A percentile compares a stretch with the other conserved stretches of the same genome.
Evolutionary conservation across 1,140 invertebrate genomes (phyloP).

Genomic region (Copidosoma floridanum): DNA sequence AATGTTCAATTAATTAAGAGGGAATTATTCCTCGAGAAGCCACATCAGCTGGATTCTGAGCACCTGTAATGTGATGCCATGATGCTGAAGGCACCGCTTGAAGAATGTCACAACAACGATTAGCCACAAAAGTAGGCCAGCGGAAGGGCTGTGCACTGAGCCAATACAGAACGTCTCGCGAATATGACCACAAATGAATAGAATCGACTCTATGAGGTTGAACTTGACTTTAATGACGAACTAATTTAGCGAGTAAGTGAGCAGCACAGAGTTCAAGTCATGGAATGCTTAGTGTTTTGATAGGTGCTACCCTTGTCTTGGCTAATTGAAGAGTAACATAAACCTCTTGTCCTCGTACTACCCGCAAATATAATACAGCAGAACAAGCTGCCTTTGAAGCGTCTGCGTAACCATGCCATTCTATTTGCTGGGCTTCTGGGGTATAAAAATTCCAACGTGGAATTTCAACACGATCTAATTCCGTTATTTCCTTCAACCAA

Average conservation of each 20-base stretch:
- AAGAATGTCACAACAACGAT: neutral
- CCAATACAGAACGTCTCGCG: neutral
- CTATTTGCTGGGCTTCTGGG: too few species aligned
- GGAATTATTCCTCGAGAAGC: neutral
- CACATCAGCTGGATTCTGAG: neutral
- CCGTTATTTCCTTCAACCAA: too few species aligned
- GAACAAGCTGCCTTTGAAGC: too few species aligned
- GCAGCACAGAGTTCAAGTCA: neutral
- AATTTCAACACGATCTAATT: too few species aligned
- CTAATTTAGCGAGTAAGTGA: neutral
- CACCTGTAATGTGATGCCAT: neutral
- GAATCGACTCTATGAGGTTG: neutral
- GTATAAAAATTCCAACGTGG: too few species aligned
- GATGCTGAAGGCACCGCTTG: neutral
- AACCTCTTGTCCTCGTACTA: too few species aligned
- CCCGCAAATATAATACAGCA: too few species aligned
- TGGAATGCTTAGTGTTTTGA: neutral
- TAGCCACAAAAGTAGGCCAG: neutral
- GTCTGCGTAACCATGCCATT: too few species aligned
- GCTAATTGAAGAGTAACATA: too few species aligned
- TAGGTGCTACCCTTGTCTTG: neutral
- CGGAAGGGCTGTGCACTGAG: neutral
- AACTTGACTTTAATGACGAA: neutral
- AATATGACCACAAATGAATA: neutral
- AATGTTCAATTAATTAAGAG: neutral